Conservation (phyloP, 30 jellyfish, hydroid and myxozoan species). For the Chironex yamaguchii region DNA sequence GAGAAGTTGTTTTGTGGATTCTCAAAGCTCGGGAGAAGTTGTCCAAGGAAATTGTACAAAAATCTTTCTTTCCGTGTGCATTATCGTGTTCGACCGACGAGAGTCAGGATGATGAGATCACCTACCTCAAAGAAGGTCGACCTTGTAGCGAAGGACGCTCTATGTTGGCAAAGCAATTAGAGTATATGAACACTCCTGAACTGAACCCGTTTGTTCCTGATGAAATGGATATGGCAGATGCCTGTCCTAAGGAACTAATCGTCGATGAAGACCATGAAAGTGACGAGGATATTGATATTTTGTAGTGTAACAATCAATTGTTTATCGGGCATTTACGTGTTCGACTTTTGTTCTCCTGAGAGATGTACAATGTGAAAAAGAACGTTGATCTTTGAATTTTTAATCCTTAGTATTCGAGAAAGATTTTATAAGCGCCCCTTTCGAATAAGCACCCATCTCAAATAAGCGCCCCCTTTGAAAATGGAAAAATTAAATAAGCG, state of each 20-base stretch:
- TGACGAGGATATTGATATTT: constrained; percentile 58
- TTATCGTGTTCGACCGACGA: constrained; percentile 57
- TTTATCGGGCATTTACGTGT: too few relatives aligned
- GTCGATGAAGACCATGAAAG: constrained; percentile 71
- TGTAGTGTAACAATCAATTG: constrained; percentile 5
- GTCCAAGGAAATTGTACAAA: too few relatives aligned
- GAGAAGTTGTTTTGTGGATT: too few relatives aligned
- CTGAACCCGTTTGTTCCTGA: constrained; percentile 76
- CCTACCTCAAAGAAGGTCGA: constrained; percentile 76
- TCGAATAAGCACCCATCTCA: too few relatives aligned
- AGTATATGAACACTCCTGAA: constrained; percentile 66
- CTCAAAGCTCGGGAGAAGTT: too few relatives aligned
- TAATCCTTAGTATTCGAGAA: too few relatives aligned
- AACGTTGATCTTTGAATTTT: too few relatives aligned
- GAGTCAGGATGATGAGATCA: constrained; percentile 71
- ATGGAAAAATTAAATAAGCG: too few relatives aligned
- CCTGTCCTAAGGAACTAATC: constrained; percentile 59
- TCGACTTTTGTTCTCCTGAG: too few relatives aligned
- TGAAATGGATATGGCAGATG: constrained; percentile 61
- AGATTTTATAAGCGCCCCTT: too few relatives aligned
- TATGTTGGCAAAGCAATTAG: constrained; percentile 63
- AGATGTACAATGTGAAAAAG: too few relatives aligned
- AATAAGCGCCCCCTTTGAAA: too few relatives aligned
- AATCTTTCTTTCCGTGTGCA: constrained; percentile 48
- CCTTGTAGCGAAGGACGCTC: constrained; percentile 73